A percentile compares a stretch with the other conserved stretches of the same genome.
Conservation (phyloP, 2,888 invertebrate species). For the Leptopilina syphax region DNA sequence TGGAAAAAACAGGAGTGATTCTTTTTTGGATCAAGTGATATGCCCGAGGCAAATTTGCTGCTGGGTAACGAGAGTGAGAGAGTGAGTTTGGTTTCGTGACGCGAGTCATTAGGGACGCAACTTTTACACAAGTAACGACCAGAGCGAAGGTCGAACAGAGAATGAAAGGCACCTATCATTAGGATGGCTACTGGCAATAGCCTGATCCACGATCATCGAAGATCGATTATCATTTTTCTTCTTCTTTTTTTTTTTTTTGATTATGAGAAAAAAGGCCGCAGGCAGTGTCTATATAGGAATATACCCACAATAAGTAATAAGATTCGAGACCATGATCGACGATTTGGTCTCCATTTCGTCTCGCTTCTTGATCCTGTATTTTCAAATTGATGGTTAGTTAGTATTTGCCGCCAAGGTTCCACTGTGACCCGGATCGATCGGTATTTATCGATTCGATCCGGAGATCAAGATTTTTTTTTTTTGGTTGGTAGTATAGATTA, state of each 20-base stretch:
- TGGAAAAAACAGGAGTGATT: neutral
- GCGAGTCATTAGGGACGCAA: conserved; percentile 58
- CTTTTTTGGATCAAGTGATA: neutral
- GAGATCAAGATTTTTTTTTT: conserved; percentile 11
- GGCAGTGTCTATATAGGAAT: conserved; percentile 35
- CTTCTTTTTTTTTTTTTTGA: conserved; percentile 26
- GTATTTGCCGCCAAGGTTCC: conserved; percentile 52
- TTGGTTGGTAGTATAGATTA: too few relatives aligned
- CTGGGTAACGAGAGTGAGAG: conserved; percentile 40
- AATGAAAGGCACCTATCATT: conserved; percentile 60
- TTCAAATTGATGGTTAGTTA: conserved; percentile 66
- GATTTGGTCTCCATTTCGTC: conserved; percentile 51
- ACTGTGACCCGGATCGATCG: conserved; percentile 61
- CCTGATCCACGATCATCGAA: conserved; percentile 58
- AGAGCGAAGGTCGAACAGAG: conserved; percentile 57
- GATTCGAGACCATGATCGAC: conserved; percentile 49
- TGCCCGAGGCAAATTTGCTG: conserved; percentile 40
- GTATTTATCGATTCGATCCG: conserved; percentile 63
- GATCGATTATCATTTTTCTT: conserved; percentile 60
- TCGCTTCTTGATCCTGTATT: conserved; percentile 43
- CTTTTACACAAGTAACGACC: conserved; percentile 57
- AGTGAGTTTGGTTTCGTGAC: conserved; percentile 57
- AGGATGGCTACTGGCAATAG: conserved; percentile 62
- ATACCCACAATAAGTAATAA: conserved; percentile 40
- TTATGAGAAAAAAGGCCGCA: neutral